phyloP scores from a whole-genome alignment of 2,113 vertebrate species.

The Nicator chloris region DNA sequence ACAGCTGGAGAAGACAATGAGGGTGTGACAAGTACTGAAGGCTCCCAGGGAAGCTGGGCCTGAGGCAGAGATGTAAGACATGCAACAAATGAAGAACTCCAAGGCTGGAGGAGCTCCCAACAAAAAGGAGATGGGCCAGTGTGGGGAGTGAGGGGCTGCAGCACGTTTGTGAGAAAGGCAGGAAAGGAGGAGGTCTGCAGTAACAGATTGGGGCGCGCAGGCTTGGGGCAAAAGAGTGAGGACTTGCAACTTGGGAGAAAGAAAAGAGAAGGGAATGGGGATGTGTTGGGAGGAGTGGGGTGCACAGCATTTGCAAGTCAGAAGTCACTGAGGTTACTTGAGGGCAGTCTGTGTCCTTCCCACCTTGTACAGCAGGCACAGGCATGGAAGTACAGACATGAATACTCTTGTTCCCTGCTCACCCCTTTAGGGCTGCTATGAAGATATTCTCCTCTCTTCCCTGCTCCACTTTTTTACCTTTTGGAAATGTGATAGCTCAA shows the following conservation, averaged over 20 bases:
- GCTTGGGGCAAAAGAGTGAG: not conserved
- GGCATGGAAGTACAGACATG: not conserved
- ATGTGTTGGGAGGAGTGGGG: not conserved
- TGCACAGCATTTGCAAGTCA: not conserved
- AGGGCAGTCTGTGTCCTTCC: not conserved
- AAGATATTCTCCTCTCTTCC: not conserved
- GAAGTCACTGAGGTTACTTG: not conserved
- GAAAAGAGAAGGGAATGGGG: not conserved
- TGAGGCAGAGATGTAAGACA: fast-evolving
- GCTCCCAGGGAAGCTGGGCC: not conserved
- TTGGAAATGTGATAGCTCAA: not conserved
- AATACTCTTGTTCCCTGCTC: fast-evolving
- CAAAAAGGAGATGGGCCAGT: not conserved
- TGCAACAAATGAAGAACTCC: not conserved
- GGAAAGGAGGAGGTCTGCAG: not conserved
- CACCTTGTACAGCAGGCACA: not conserved
- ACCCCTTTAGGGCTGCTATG: not conserved
- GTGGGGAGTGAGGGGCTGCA: not conserved
- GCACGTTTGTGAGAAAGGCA: not conserved
- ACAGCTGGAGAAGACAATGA: fast-evolving
- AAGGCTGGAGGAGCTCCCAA: not conserved
- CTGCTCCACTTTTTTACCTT: not conserved
- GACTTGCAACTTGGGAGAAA: fast-evolving
- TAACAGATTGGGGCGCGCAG: not conserved
- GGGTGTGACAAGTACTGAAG: fast-evolving